Conservation (phyloP, 1,140 invertebrate genomes). For the Metopolophium dirhodum region DNA sequence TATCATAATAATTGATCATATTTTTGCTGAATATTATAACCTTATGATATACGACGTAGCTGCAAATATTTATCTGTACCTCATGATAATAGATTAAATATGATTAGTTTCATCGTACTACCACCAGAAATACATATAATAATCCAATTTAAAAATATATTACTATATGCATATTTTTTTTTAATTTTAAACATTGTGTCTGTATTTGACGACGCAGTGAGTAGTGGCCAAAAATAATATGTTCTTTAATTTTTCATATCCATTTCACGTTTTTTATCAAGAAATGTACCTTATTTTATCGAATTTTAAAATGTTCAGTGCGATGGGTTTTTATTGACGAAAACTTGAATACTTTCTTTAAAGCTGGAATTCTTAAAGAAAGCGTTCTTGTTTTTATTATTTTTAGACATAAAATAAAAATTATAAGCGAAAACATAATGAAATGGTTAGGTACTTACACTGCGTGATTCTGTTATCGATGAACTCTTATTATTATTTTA, state of each 20-base stretch:
- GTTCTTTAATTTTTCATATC: neutral
- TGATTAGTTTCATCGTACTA: neutral
- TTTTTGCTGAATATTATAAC: no score
- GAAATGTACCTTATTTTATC: neutral
- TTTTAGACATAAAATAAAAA: no score
- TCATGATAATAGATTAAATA: no score
- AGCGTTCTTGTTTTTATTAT: no score
- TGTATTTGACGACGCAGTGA: neutral
- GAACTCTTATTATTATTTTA: no score
- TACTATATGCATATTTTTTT: neutral
- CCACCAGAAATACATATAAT: neutral
- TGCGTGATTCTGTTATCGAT: no score
- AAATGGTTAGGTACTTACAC: no score
- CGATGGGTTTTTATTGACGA: neutral
- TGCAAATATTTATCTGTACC: no score
- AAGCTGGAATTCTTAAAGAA: neutral
- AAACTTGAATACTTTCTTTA: no score
- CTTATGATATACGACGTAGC: no score
- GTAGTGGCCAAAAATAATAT: neutral
- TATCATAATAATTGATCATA: neutral
- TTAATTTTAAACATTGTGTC: neutral
- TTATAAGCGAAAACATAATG: no score
- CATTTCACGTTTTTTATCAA: neutral
- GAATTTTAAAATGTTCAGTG: neutral
- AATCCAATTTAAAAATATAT: neutral